phyloP scores from a whole-genome alignment of 2,888 invertebrate species.

The Parelbella ahira region DNA sequence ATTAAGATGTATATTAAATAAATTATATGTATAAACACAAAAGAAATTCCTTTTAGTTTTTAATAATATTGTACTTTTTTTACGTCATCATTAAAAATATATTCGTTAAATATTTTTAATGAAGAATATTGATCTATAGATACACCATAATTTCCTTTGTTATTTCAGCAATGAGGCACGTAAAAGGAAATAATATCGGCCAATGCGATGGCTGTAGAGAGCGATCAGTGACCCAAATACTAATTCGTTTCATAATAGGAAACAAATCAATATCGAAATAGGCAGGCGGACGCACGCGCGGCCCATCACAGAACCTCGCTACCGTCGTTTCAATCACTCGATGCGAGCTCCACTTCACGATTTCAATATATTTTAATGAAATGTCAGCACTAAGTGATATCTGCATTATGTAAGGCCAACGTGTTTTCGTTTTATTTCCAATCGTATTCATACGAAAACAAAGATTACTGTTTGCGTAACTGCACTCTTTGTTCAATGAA shows the following conservation, averaged over 20 bases:
- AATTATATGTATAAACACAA: too few species aligned
- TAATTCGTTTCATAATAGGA: constrained; percentile 48
- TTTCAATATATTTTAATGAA: constrained; percentile 78
- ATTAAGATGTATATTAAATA: too few species aligned
- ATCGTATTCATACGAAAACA: constrained; percentile 6
- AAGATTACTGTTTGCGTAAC: not conserved
- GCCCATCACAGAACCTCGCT: constrained; percentile 33
- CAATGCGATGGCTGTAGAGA: constrained; percentile 3
- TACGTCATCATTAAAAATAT: too few species aligned
- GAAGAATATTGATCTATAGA: too few species aligned
- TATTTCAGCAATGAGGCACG: constrained; percentile 2
- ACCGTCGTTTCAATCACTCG: constrained; percentile 66
- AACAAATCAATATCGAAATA: constrained; percentile 61
- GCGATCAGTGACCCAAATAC: constrained; percentile 12
- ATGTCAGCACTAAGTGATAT: constrained; percentile 75
- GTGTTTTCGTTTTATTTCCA: constrained; percentile 17
- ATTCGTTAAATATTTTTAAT: too few species aligned
- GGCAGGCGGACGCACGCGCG: constrained; percentile 54
- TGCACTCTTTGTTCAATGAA: too few species aligned
- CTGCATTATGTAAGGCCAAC: constrained; percentile 57
- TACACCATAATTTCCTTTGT: too few species aligned
- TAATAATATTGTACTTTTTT: too few species aligned
- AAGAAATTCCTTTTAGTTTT: too few species aligned
- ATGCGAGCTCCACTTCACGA: constrained; percentile 75
- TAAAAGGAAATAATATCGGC: constrained; percentile 16